These are phyloP conservation scores for Pampus argenteus DNA, from an alignment of 2,797 vertebrate genomes.

Conservation along the genomic window DNA sequence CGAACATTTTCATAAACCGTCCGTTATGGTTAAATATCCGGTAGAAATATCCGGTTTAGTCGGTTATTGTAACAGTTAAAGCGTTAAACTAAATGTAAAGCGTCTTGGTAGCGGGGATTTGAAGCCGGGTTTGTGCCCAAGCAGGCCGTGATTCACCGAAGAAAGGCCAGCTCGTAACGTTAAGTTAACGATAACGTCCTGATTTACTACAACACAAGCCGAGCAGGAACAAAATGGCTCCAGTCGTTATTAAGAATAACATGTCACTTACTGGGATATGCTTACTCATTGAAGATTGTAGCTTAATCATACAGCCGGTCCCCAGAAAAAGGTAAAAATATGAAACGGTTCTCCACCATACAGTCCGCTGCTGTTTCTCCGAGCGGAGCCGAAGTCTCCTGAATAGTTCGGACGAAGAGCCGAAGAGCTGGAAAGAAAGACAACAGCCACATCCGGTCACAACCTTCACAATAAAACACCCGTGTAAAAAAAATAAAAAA, in stretches of 20 bases:
- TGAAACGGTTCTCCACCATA: constrained; percentile 82
- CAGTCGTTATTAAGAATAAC: not conserved
- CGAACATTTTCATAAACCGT: not conserved
- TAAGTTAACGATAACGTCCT: constrained; percentile 6
- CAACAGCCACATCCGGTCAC: not conserved
- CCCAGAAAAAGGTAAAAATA: constrained; percentile 85
- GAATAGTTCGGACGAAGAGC: constrained; percentile 19
- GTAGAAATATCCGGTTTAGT: rapidly evolving
- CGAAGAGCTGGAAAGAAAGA: constrained; percentile 3
- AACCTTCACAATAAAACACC: constrained; percentile 63
- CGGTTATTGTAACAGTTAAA: rapidly evolving
- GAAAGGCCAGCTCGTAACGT: constrained; percentile 54
- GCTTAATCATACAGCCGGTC: constrained; percentile 99
- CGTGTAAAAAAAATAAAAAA: no score
- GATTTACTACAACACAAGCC: constrained; percentile 40
- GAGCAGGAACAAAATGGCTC: constrained; percentile 46
- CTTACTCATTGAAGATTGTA: constrained; percentile 99
- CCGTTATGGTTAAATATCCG: rapidly evolving
- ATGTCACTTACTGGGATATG: constrained; percentile 96
- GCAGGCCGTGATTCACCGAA: constrained; percentile 60
- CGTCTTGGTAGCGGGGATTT: rapidly evolving
- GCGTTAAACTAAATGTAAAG: rapidly evolving
- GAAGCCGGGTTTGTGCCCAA: not conserved
- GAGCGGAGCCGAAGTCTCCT: constrained; percentile 79
- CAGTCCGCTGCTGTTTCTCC: constrained; percentile 73